A percentile compares a stretch with the other conserved stretches of the same genome.
These are phyloP conservation scores for Candoia aspera DNA, from an alignment of 2,113 vertebrate genomes.

Conservation along the genomic window DNA sequence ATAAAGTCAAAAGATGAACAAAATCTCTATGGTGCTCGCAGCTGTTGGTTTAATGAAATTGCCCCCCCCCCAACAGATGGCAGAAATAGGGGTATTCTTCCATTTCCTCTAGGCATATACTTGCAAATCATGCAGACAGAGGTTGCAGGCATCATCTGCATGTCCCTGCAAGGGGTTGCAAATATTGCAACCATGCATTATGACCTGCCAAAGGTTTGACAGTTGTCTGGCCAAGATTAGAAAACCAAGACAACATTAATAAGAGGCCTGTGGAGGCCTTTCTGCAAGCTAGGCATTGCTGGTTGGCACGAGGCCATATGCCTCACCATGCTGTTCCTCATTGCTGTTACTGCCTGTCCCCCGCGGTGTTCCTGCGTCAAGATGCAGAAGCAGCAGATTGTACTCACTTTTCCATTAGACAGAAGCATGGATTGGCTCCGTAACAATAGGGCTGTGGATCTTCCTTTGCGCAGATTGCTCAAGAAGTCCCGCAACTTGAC, in stretches of 20 bases:
- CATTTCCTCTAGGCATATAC: neutral
- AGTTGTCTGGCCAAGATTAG: neutral
- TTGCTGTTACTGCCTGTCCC: neutral
- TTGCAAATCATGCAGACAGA: neutral
- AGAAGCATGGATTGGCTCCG: neutral
- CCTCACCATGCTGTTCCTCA: neutral
- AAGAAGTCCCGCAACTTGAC: neutral
- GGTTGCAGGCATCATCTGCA: neutral
- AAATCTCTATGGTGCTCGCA: constrained; percentile 49
- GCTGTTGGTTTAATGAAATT: constrained; percentile 61
- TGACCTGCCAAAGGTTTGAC: neutral
- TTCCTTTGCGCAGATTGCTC: neutral
- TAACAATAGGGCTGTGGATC: neutral
- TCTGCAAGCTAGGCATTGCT: neutral
- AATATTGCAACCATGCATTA: neutral
- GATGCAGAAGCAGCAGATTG: neutral
- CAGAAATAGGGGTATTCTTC: neutral
- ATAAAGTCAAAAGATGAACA: constrained; percentile 51
- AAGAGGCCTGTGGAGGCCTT: neutral
- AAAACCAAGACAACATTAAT: neutral
- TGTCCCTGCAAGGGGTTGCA: neutral
- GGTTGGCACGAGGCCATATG: neutral
- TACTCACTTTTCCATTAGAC: neutral
- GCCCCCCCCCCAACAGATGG: constrained; percentile 35
- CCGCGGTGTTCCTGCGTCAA: neutral